Conservation (phyloP, 2,797 vertebrate genomes). For the Coregonus suidteri region DNA sequence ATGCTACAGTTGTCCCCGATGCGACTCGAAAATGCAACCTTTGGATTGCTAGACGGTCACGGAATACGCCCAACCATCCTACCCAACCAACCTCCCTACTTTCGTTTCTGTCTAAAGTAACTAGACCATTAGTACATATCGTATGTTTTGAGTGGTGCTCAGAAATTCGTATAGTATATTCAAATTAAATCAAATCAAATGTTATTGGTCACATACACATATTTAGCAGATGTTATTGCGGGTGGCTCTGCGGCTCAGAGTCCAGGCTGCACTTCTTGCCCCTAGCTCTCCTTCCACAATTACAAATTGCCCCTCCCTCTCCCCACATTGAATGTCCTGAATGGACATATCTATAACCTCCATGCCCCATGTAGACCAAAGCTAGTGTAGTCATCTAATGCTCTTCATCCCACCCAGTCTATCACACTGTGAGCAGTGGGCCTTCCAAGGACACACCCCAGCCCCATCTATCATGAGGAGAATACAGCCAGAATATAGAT, state of each 20-base stretch:
- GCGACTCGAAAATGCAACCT: too few relatives aligned
- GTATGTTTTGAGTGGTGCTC: too few relatives aligned
- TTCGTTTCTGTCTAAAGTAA: too few relatives aligned
- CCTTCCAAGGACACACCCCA: constrained; percentile 5
- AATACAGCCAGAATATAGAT: neutral
- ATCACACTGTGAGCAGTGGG: neutral
- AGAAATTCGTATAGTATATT: neutral
- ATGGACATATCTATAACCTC: neutral
- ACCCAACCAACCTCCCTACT: too few relatives aligned
- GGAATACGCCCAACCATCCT: too few relatives aligned
- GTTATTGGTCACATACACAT: too few relatives aligned
- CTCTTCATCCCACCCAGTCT: neutral
- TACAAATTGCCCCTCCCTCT: neutral
- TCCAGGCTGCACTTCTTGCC: neutral
- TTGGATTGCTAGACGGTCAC: too few relatives aligned
- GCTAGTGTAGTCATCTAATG: neutral
- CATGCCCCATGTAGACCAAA: neutral
- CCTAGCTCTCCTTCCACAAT: neutral
- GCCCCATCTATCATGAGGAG: neutral
- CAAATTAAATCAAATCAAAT: neutral
- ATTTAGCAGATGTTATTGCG: neutral
- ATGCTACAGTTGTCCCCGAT: too few relatives aligned
- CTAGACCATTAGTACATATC: too few relatives aligned
- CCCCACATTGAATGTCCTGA: neutral
- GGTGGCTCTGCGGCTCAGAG: neutral